These are phyloP conservation scores for Eulemur rufifrons DNA, from an alignment of 2,113 vertebrate genomes.

Conservation along the genomic window DNA sequence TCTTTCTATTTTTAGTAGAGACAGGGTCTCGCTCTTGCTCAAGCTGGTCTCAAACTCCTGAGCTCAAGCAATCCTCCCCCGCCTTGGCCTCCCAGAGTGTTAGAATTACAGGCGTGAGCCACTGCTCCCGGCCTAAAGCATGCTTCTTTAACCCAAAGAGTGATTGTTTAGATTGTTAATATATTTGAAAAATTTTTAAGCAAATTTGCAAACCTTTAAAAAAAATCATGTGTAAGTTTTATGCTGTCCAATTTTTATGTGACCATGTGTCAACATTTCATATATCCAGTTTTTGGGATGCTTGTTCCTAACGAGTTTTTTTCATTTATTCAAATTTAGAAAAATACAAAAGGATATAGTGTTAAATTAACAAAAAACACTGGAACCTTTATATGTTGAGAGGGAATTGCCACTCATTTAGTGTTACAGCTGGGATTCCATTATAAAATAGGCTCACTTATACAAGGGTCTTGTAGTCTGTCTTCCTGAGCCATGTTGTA, in stretches of 20 bases:
- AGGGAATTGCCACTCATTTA: not conserved
- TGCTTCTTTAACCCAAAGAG: slow-evolving; percentile 49
- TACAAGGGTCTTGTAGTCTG: not conserved
- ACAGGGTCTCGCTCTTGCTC: too few relatives aligned
- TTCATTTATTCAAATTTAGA: slow-evolving; percentile 21
- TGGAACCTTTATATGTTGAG: not conserved
- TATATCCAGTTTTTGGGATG: not conserved
- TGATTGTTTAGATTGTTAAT: slow-evolving; percentile 38
- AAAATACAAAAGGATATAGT: not conserved
- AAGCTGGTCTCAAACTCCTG: too few relatives aligned
- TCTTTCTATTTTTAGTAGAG: too few relatives aligned
- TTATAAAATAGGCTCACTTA: not conserved
- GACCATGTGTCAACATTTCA: not conserved
- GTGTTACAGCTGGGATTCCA: not conserved
- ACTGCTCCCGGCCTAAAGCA: not conserved
- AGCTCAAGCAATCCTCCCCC: too few relatives aligned
- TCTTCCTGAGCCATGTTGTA: not conserved
- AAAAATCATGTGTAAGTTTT: not conserved
- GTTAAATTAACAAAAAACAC: not conserved
- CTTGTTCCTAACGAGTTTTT: not conserved
- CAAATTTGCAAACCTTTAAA: slow-evolving; percentile 33
- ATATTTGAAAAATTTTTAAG: not conserved
- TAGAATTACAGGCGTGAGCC: too few relatives aligned
- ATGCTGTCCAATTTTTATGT: not conserved
- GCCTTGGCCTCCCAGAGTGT: too few relatives aligned